Conservation (phyloP, 2,113 vertebrate genomes). For the Esox niger region DNA sequence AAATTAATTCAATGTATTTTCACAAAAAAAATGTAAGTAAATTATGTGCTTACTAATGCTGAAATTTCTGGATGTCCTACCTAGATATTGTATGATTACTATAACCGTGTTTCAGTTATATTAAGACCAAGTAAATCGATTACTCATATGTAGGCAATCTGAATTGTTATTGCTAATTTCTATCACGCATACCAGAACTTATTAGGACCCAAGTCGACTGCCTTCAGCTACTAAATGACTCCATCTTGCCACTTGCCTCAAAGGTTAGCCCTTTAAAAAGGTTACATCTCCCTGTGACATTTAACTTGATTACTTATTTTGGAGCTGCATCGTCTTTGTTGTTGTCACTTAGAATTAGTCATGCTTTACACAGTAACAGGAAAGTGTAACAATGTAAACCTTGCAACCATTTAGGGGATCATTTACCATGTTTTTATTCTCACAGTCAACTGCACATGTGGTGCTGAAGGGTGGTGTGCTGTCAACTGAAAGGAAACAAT, state of each 20-base stretch:
- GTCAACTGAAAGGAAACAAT: neutral
- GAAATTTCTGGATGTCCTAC: too few relatives aligned
- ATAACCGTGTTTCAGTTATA: too few relatives aligned
- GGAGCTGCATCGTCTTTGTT: constrained; percentile 56
- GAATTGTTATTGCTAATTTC: too few relatives aligned
- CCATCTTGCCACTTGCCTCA: constrained; percentile 42
- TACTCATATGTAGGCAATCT: too few relatives aligned
- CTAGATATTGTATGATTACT: too few relatives aligned
- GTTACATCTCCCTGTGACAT: constrained; percentile 61
- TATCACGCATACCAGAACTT: constrained; percentile 39
- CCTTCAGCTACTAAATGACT: constrained; percentile 34
- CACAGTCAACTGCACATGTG: neutral
- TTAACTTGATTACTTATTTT: constrained; percentile 59
- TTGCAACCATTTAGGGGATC: neutral
- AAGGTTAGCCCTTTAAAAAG: constrained; percentile 60
- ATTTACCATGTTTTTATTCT: constrained; percentile 1
- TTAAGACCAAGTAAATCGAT: too few relatives aligned
- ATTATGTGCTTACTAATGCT: too few relatives aligned
- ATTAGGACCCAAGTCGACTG: constrained; percentile 39
- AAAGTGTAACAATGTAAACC: neutral
- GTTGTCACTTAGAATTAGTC: constrained; percentile 35
- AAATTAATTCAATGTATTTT: too few relatives aligned
- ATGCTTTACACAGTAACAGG: constrained; percentile 36
- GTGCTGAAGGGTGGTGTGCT: neutral
- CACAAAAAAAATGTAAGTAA: too few relatives aligned